Conservation (phyloP, 2,797 vertebrate species). For the Cynodonichthys magdalenae region DNA sequence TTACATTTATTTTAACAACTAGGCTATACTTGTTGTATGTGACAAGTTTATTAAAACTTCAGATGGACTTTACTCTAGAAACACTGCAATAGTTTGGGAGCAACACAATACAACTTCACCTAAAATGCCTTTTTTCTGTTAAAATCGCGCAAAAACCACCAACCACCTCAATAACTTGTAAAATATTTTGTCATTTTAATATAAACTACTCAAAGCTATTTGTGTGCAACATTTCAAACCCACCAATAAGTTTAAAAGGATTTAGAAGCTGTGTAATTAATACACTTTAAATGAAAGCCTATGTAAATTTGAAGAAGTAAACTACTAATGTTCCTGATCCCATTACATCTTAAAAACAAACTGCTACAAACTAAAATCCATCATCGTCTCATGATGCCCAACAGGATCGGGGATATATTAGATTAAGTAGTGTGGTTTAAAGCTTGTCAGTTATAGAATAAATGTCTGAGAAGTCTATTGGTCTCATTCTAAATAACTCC, state of each 20-base stretch:
- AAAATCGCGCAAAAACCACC: too few species aligned
- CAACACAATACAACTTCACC: too few species aligned
- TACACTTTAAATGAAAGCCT: background rate
- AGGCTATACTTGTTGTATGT: too few species aligned
- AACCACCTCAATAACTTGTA: background rate
- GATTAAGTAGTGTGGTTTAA: slow-evolving; percentile 24
- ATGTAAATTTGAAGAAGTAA: slow-evolving; percentile 7
- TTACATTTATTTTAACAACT: too few species aligned
- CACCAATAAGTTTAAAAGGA: background rate
- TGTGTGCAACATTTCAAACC: background rate
- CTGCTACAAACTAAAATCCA: slow-evolving; percentile 3
- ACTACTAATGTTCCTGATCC: background rate
- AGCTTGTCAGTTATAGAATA: slow-evolving; percentile 43
- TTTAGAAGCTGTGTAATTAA: background rate
- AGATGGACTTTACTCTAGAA: too few species aligned
- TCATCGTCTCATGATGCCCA: background rate
- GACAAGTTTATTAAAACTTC: too few species aligned
- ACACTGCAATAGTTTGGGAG: too few species aligned
- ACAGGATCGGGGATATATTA: slow-evolving; percentile 12
- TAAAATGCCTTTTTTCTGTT: too few species aligned
- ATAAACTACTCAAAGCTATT: background rate
- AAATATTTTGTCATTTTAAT: background rate
- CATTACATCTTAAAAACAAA: slow-evolving; percentile 4
- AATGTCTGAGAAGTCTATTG: slow-evolving; percentile 16
- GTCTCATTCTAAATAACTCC: slow-evolving; percentile 27